These are phyloP conservation scores for Homarus americanus DNA, from an alignment of 1,140 invertebrate genomes.

Conservation along the genomic window DNA sequence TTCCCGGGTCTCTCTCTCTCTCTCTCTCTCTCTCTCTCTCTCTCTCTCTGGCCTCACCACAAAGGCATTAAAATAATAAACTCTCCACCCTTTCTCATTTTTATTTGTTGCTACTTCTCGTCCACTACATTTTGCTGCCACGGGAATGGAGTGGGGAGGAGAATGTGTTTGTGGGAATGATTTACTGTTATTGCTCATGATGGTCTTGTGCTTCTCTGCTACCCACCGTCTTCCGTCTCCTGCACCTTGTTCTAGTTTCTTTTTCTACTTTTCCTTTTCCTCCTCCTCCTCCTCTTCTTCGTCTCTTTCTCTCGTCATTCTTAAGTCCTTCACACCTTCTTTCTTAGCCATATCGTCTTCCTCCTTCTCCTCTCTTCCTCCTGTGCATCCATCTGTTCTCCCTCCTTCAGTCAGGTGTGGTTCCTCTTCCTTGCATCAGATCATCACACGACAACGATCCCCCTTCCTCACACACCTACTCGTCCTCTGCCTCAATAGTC, in stretches of 20 bases:
- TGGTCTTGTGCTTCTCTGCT: not conserved
- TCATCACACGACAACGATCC: too few relatives aligned
- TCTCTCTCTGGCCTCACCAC: not conserved
- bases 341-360: not conserved
- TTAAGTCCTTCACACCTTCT: not conserved
- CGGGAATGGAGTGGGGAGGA: constrained; percentile 5
- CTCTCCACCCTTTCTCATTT: not conserved
- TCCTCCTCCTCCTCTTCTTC: not conserved
- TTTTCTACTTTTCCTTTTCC: not conserved
- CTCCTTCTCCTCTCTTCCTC: not conserved
- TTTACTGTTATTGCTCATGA: constrained; percentile 24
- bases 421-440: too few relatives aligned
- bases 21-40: not conserved
- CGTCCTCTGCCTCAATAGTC: too few relatives aligned
- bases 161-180: constrained; percentile 39
- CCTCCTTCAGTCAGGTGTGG: not conserved
- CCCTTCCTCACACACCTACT: too few relatives aligned
- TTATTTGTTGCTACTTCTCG: not conserved
- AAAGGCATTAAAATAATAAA: not conserved
- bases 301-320: not conserved
- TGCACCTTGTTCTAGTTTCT: not conserved
- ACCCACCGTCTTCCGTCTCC: not conserved
- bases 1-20: not conserved
- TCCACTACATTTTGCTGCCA: not conserved
- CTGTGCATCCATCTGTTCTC: not conserved